phyloP scores from a whole-genome alignment of 1,140 invertebrate genomes.

The Caerostris extrusa region DNA sequence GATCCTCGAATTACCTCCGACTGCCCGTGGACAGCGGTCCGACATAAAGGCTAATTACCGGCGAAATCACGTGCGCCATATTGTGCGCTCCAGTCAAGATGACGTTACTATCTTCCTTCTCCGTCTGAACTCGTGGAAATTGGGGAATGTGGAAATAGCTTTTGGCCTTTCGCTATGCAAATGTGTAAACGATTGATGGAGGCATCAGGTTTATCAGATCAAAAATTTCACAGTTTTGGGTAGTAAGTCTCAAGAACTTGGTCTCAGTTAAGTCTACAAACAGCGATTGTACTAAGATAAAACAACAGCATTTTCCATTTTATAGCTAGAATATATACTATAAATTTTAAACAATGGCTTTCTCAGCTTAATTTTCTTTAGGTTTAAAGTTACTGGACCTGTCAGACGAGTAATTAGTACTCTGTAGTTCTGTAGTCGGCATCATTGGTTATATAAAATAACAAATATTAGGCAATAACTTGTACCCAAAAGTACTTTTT shows the following conservation, averaged over 20 bases:
- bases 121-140: not conserved
- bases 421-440: too few relatives aligned
- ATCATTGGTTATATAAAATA: too few relatives aligned
- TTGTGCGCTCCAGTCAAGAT: constrained; percentile 14
- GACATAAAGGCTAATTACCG: constrained; percentile 69
- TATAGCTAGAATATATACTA: too few relatives aligned
- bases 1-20: constrained; percentile 51
- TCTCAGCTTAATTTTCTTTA: too few relatives aligned
- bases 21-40: constrained; percentile 31
- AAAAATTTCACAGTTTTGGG: not conserved
- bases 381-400: too few relatives aligned
- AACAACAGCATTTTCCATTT: too few relatives aligned
- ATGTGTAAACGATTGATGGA: not conserved
- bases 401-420: too few relatives aligned
- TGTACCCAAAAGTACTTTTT: too few relatives aligned
- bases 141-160: not conserved
- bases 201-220: not conserved
- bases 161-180: not conserved
- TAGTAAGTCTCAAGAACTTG: not conserved
- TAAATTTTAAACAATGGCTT: too few relatives aligned
- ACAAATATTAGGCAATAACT: too few relatives aligned
- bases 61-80: constrained; percentile 16
- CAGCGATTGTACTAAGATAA: too few relatives aligned
- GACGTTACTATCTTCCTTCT: not conserved
- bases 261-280: too few relatives aligned